These are phyloP conservation scores for Ctenicera cuprea DNA, from an alignment of 2,888 invertebrate species.

Conservation along the genomic window DNA sequence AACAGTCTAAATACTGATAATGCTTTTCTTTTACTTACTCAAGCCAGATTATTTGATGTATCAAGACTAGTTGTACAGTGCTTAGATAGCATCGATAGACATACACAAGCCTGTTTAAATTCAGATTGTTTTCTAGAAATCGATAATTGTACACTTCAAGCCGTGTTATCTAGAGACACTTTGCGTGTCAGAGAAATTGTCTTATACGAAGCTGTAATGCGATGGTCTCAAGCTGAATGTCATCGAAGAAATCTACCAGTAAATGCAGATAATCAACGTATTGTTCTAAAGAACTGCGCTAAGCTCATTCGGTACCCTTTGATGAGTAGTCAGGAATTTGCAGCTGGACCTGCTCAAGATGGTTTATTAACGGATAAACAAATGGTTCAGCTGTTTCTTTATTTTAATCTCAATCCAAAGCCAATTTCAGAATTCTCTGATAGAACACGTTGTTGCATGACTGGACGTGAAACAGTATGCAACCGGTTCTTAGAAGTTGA, in stretches of 20 bases:
- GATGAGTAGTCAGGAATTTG: conserved; percentile 92
- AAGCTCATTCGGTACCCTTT: conserved; percentile 86
- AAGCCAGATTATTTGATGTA: conserved; percentile 88
- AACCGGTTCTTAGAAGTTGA: conserved; percentile 85
- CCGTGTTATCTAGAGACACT: conserved; percentile 86
- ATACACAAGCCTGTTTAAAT: conserved; percentile 85
- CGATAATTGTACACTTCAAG: conserved; percentile 85
- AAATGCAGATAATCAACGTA: conserved; percentile 81
- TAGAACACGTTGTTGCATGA: conserved; percentile 84
- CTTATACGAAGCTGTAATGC: conserved; percentile 83
- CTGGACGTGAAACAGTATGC: conserved; percentile 85
- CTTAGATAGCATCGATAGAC: conserved; percentile 88
- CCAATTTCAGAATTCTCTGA: conserved; percentile 83
- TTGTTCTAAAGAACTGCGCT: conserved; percentile 82
- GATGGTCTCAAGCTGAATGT: conserved; percentile 87
- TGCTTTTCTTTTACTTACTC: conserved; percentile 87
- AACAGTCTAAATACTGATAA: conserved; percentile 87
- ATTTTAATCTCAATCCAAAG: conserved; percentile 85
- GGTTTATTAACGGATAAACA: conserved; percentile 85
- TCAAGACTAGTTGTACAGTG: conserved; percentile 87
- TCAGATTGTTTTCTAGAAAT: conserved; percentile 90
- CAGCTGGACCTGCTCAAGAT: conserved; percentile 84
- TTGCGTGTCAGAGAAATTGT: conserved; percentile 86
- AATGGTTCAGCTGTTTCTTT: conserved; percentile 83
- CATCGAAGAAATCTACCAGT: conserved; percentile 79